Conservation (phyloP, 2,888 invertebrate genomes). For the Lasioglossum figueresi region DNA sequence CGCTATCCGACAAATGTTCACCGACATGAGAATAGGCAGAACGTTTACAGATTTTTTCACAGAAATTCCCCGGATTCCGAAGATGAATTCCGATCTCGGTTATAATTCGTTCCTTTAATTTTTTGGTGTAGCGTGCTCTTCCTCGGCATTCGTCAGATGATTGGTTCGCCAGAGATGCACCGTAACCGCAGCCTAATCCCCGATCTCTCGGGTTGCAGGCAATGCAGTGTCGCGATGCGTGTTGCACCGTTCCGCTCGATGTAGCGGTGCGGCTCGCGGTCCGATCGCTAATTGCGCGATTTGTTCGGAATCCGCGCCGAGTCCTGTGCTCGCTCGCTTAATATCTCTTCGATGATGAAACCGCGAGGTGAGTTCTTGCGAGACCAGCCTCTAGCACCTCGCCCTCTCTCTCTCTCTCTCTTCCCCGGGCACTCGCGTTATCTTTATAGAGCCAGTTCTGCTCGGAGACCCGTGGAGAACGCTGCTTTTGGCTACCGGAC, state of each 20-base stretch:
- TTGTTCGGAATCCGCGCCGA: slow-evolving; percentile 55
- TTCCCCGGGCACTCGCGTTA: slow-evolving; percentile 38
- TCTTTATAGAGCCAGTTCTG: slow-evolving; percentile 63
- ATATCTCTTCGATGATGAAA: slow-evolving; percentile 43
- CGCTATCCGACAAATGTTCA: too few relatives aligned
- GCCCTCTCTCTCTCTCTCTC: background rate
- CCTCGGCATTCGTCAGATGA: background rate
- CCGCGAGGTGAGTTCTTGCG: slow-evolving; percentile 28
- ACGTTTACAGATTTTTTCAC: background rate
- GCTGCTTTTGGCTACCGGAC: slow-evolving; percentile 51
- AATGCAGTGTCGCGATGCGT: slow-evolving; percentile 7
- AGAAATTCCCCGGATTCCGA: background rate
- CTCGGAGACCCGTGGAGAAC: slow-evolving; percentile 12
- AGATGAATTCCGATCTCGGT: background rate
- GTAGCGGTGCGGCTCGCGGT: slow-evolving; percentile 11
- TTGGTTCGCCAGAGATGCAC: background rate
- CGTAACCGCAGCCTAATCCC: slow-evolving; percentile 10
- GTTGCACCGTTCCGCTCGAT: slow-evolving; percentile 28
- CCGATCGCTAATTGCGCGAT: slow-evolving; percentile 62
- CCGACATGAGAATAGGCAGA: background rate
- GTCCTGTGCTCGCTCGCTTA: slow-evolving; percentile 10
- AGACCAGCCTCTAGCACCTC: background rate
- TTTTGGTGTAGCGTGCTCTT: background rate
- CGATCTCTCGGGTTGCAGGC: slow-evolving; percentile 5
- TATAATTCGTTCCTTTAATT: background rate